These are phyloP conservation scores for Acleris literana DNA, from an alignment of 2,888 invertebrate genomes.

Conservation along the genomic window DNA sequence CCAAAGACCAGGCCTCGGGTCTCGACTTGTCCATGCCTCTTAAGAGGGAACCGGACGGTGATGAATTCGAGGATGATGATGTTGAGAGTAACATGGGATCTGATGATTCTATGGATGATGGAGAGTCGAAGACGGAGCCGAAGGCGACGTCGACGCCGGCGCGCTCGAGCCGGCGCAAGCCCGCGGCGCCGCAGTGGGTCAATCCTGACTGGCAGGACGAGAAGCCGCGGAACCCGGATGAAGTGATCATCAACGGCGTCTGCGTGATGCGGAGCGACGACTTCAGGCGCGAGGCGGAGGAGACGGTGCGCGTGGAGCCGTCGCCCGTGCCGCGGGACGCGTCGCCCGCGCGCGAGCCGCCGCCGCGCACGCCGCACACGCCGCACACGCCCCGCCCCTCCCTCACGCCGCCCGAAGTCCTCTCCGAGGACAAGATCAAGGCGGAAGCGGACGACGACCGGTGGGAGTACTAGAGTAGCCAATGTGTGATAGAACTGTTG, in stretches of 20 bases:
- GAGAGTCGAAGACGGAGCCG: conserved; percentile 83
- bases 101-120: conserved; percentile 84
- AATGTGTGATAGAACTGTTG: conserved; percentile 33
- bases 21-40: conserved; percentile 94
- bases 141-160: conserved; percentile 79
- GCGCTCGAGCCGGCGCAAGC: conserved; percentile 90
- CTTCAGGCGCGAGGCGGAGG: conserved; percentile 85
- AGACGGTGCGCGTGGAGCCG: conserved; percentile 90
- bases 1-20: conserved; percentile 92
- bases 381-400: conserved; percentile 51
- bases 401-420: conserved; percentile 58
- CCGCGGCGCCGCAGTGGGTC: conserved; percentile 98
- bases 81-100: conserved; percentile 90
- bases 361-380: conserved; percentile 52
- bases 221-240: conserved; percentile 84
- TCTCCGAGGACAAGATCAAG: conserved; percentile 81
- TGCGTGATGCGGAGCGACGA: conserved; percentile 95
- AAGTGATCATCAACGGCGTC: conserved; percentile 96
- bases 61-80: conserved; percentile 92
- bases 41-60: conserved; percentile 90
- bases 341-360: conserved; percentile 54
- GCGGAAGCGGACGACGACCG: conserved; percentile 85
- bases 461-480: conserved; percentile 82
- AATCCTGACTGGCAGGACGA: conserved; percentile 96
- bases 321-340: conserved; percentile 85